Evolutionary conservation across 2,888 invertebrate genomes (phyloP).

Genomic region (Cremastobaeus sp.): DNA sequence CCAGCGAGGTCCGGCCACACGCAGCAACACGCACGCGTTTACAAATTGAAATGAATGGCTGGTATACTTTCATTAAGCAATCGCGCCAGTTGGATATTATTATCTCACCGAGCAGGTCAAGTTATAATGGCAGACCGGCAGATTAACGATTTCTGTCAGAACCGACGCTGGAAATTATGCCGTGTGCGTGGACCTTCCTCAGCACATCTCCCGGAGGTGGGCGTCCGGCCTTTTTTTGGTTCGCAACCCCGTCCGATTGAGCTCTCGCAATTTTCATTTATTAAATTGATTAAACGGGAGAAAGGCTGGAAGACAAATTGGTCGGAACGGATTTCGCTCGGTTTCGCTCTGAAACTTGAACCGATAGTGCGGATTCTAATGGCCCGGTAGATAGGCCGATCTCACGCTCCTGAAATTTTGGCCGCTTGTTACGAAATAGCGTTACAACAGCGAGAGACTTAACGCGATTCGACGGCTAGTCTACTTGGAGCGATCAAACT

Average conservation of each 20-base stretch:
- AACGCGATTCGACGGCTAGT: slow-evolving; percentile 65
- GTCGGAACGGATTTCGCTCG: slow-evolving; percentile 23
- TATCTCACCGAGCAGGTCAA: slow-evolving; percentile 55
- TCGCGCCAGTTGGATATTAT: slow-evolving; percentile 58
- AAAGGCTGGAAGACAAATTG: slow-evolving; percentile 20
- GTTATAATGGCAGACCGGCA: slow-evolving; percentile 38
- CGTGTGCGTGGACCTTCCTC: neutral
- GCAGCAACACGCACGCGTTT: slow-evolving; percentile 58
- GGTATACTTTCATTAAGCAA: slow-evolving; percentile 60
- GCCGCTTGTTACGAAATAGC: slow-evolving; percentile 67
- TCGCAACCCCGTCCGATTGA: neutral
- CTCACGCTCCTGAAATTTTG: slow-evolving; percentile 66
- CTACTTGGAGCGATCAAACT: slow-evolving; percentile 53
- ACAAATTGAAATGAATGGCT: slow-evolving; percentile 60
- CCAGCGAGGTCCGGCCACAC: slow-evolving; percentile 58
- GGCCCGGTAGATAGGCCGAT: slow-evolving; percentile 59
- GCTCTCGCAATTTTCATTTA: slow-evolving; percentile 13
- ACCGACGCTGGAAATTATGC: slow-evolving; percentile 26
- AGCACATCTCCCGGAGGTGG: neutral
- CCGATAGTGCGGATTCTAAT: slow-evolving; percentile 53
- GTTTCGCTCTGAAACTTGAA: slow-evolving; percentile 48
- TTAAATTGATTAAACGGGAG: slow-evolving; percentile 23
- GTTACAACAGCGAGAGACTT: slow-evolving; percentile 66
- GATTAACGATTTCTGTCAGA: slow-evolving; percentile 46
- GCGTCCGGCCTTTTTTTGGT: neutral